Evolutionary conservation across 2,888 invertebrate species (phyloP).

Genomic region (Lasioglossum morio): DNA sequence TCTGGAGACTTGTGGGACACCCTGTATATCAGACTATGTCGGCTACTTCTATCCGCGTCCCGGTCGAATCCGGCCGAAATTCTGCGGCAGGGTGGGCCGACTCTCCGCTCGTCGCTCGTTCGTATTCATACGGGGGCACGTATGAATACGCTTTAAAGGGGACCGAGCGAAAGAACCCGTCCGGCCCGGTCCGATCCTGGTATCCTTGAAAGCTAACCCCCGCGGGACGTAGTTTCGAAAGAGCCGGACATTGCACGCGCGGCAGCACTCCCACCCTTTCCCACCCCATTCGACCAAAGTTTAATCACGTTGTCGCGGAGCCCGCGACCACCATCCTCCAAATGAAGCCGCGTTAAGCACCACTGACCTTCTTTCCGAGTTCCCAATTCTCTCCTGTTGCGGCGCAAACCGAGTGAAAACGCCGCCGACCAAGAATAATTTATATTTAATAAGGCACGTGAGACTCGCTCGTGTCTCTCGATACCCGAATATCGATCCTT

Average conservation of each 20-base stretch:
- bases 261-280: neutral
- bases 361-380: slow-evolving; percentile 44
- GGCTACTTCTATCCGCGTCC: neutral
- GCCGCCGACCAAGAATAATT: slow-evolving; percentile 14
- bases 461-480: neutral
- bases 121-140: slow-evolving; percentile 34
- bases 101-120: slow-evolving; percentile 20
- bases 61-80: neutral
- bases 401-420: neutral
- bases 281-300: slow-evolving; percentile 49
- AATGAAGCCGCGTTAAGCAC: slow-evolving; percentile 43
- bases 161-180: slow-evolving; percentile 25
- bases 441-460: slow-evolving; percentile 1
- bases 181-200: slow-evolving; percentile 70
- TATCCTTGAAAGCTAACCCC: slow-evolving; percentile 59
- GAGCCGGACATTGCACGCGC: slow-evolving; percentile 65
- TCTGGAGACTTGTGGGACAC: no score
- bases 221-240: slow-evolving; percentile 58
- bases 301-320: slow-evolving; percentile 50
- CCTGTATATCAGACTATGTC: neutral
- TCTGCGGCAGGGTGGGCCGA: neutral
- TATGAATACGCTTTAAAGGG: slow-evolving; percentile 40
- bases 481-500: neutral
- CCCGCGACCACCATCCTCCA: neutral
- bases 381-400: slow-evolving; percentile 2